Conservation (phyloP, 2,797 vertebrate genomes). For the Darevskia mixta region DNA sequence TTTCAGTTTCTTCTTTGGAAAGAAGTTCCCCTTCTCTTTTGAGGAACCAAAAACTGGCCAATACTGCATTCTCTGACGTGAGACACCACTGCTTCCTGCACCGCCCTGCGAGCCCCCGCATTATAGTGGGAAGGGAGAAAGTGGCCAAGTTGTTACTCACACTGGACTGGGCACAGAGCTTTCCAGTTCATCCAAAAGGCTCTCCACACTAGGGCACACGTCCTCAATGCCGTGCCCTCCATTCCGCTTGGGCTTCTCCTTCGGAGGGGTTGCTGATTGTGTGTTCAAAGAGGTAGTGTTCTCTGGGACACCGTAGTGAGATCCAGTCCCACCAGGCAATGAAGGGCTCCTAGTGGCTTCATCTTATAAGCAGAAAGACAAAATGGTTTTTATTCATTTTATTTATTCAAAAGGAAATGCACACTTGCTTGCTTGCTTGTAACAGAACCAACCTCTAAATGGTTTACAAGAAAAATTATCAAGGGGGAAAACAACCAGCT, state of each 20-base stretch:
- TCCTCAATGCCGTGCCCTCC: constrained; percentile 87
- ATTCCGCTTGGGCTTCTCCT: constrained; percentile 90
- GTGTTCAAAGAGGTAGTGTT: constrained; percentile 81
- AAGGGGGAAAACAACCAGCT: too few species aligned
- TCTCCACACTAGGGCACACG: constrained; percentile 90
- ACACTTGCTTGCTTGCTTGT: too few species aligned
- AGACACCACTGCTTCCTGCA: too few species aligned
- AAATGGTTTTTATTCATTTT: too few species aligned
- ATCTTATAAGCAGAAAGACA: constrained; percentile 63
- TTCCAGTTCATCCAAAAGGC: constrained; percentile 93
- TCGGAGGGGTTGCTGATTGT: constrained; percentile 80
- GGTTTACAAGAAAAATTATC: too few species aligned
- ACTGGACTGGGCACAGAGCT: constrained; percentile 91
- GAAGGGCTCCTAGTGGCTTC: constrained; percentile 76
- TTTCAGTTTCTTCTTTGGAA: background rate
- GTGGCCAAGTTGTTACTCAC: constrained; percentile 78
- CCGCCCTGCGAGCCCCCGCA: background rate
- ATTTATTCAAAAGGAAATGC: too few species aligned
- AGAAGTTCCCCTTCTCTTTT: background rate
- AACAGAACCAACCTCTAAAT: too few species aligned
- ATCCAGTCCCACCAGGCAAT: constrained; percentile 78
- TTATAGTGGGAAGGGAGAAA: background rate
- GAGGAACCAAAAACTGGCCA: background rate
- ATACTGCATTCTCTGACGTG: background rate
- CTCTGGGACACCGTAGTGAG: constrained; percentile 88